Base-by-base conservation (phyloP, 2,888 invertebrate genomes). In the Eustalomyia histrio region DNA sequence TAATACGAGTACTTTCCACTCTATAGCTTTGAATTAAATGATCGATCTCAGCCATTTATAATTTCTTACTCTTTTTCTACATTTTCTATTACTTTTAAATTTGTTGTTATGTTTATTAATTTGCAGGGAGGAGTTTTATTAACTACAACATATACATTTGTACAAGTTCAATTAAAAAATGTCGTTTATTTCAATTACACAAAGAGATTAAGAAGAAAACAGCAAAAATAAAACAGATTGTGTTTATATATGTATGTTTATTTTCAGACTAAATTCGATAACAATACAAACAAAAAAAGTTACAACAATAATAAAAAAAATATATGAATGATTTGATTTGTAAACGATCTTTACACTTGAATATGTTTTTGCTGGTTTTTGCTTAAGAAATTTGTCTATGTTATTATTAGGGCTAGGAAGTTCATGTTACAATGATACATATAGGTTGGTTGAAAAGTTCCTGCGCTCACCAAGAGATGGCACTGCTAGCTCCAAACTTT, bases 261-360 rank as follows among this genome's bases (percentile, higher is more conserved):
- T 73, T 12, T 63, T 63, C 33, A 58, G 29, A 47, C 69, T 69
- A 53, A 74, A 75, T 79, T 79, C 60, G 64, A 79, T 74, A 74
- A 79, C 79, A 79, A 79, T 74, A 53, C 16, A 21, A 53, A 57
- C 2, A 14, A 57, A 16, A 33, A 43, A 29, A 29, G 29, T 7
- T 29, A 29, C 7, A 6, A 63, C 1, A 47, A 47, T n/a, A 21
- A 63, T 52, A 16, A 7, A 52, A 33, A 52, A 12, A 17, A 21
- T 58, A 21, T 58, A 17, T 58, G 50, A 29, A 57, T 50, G 33
- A 64, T 63, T 64, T 63, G 33, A 50, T 55, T 71, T 80, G 71
- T 50, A 71, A 73, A 47, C 71, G 72, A 83, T 78, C 75, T 78
- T 80, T 71, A 79, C 80, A 79, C 73, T 80, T 75, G 76, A 83